These are phyloP conservation scores for Latrodectus geometricus DNA, from an alignment of 1,140 invertebrate species.

Conservation along the genomic window DNA sequence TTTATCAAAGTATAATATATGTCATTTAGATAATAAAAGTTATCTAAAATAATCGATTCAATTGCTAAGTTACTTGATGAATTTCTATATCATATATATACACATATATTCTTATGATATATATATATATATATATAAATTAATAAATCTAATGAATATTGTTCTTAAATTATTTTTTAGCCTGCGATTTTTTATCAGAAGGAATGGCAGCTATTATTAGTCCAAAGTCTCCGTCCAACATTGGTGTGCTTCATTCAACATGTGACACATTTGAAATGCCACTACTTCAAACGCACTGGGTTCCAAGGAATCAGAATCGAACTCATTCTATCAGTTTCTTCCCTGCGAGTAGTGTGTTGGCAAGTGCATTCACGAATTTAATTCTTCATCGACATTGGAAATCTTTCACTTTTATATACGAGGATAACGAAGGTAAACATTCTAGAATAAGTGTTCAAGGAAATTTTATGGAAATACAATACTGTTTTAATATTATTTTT, in stretches of 20 bases:
- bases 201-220: constrained; percentile 94
- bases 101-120: no score
- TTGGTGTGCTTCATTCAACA: constrained; percentile 92
- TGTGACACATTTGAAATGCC: constrained; percentile 96
- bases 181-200: constrained; percentile 85
- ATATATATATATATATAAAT: no score
- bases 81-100: no score
- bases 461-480: no score
- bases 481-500: no score
- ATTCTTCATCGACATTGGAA: constrained; percentile 91
- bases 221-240: constrained; percentile 88
- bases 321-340: constrained; percentile 93
- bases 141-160: background rate
- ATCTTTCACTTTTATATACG: constrained; percentile 93
- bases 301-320: background rate
- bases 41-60: no score
- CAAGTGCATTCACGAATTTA: constrained; percentile 89
- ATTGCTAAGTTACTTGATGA: no score
- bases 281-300: constrained; percentile 92
- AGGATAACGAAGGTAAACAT: constrained; percentile 85
- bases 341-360: constrained; percentile 89
- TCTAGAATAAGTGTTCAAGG: background rate
- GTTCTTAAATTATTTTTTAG: constrained; percentile 72
- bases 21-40: no score
- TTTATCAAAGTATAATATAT: no score